Evolutionary conservation across 1,140 invertebrate species (phyloP).

Genomic region (Prorops nasuta): DNA sequence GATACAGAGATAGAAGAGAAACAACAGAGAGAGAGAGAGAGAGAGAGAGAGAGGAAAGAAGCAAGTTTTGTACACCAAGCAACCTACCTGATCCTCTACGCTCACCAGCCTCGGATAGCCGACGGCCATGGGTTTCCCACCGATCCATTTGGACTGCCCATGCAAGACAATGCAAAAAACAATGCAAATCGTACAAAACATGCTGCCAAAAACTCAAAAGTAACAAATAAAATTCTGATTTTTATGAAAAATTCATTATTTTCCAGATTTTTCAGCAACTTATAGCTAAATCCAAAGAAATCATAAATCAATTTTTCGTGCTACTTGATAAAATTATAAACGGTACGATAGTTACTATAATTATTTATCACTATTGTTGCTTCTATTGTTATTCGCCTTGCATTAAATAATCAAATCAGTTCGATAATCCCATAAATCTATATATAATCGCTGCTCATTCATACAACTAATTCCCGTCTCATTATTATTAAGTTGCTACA

Average conservation of each 20-base stretch:
- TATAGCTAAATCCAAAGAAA: constrained; percentile 4
- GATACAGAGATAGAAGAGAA: not conserved
- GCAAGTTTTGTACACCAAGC: not conserved
- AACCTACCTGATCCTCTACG: constrained; percentile 69
- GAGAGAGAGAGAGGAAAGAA: constrained; percentile 6
- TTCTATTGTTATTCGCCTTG: too few relatives aligned
- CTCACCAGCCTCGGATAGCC: constrained; percentile 68
- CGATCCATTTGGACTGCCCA: constrained; percentile 67
- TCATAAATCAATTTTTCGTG: constrained; percentile 3
- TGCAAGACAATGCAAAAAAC: constrained; percentile 55
- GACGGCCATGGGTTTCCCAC: constrained; percentile 67
- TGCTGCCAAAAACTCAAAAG: too few relatives aligned
- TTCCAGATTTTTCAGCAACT: not conserved
- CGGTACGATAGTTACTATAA: too few relatives aligned
- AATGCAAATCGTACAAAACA: constrained; percentile 41
- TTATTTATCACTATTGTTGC: too few relatives aligned
- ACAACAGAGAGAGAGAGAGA: not conserved
- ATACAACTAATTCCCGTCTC: too few relatives aligned
- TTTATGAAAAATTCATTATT: not conserved
- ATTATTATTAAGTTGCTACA: too few relatives aligned
- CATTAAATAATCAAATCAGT: too few relatives aligned
- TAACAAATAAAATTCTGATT: not conserved
- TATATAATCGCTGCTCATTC: too few relatives aligned
- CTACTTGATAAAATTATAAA: not conserved
- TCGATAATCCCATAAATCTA: too few relatives aligned